Evolutionary conservation across 2,113 vertebrate genomes (phyloP), one percentile per base, ranked within the genome.

Genomic region (Podilymbus podiceps): DNA sequence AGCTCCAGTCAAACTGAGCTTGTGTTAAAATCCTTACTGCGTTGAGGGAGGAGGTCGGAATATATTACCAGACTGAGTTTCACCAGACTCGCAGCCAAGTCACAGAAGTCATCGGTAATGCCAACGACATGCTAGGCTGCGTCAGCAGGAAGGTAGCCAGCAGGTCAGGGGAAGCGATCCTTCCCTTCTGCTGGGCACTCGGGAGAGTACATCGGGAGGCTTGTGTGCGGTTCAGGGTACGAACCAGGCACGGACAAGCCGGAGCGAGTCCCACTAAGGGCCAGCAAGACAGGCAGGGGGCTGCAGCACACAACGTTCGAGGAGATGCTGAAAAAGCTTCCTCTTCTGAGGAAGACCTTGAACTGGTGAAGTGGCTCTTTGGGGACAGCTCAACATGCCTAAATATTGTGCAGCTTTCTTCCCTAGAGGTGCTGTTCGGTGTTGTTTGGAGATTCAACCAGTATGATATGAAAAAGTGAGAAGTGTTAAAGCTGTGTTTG

Each of bases 261-360:
- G 15, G 38, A 38, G 38, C 38, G 38, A 38, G 38, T 38, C 38
- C 38, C 38, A 9, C 38, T 38, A 38, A 38, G 40, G 49, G 44
- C 16, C 33, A 1, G 25, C 25, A 19, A 46, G 27, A 1, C 11
- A 5, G 17, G 3, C 0, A 6, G 20, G 38, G 30, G 20, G 4
- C 30, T 59, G 7, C 24, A 33, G 66, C 53, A 27, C 21, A 9
- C 0, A 2, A 17, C 21, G 0, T 2, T 12, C 0, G 2, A 49
- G 19, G 44, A 50, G 13, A 69, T 27, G 18, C 12, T 33, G 44
- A 27, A 77, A 49, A 22, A 3, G 1, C 10, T 46, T 33, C 19
- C 9, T 78, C 5, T 56, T 46, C 19, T 31, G 21, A 53, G 58
- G 38, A 33, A 40, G 18, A 33, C 18, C 20, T n/a, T 64, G 40